These are phyloP conservation scores for Volucella inanis DNA, from an alignment of 2,888 invertebrate species.

Conservation along the genomic window DNA sequence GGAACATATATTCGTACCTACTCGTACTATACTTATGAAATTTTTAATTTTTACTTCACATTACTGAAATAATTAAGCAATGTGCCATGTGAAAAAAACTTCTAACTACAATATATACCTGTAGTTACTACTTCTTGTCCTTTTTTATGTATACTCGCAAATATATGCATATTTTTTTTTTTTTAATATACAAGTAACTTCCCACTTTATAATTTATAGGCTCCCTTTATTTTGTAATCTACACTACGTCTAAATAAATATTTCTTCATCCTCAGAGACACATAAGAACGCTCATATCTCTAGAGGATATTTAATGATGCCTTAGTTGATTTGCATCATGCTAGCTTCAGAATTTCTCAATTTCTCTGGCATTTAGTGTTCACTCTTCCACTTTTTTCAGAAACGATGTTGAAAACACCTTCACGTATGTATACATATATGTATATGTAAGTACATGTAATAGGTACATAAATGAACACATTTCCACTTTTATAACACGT, in stretches of 20 bases:
- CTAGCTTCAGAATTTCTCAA: conserved; percentile 37
- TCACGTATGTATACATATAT: background rate
- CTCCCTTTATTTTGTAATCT: conserved; percentile 50
- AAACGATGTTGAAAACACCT: conserved; percentile 22
- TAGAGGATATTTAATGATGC: conserved; percentile 34
- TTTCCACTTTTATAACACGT: background rate
- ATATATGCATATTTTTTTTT: conserved; percentile 9
- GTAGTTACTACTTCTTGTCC: too few species aligned
- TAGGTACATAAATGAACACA: too few species aligned
- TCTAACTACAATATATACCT: too few species aligned
- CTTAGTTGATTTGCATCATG: conserved; percentile 56
- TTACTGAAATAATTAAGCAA: too few species aligned
- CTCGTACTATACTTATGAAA: too few species aligned
- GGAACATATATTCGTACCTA: too few species aligned
- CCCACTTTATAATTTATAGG: conserved; percentile 48
- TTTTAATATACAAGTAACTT: conserved; percentile 29
- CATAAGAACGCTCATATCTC: background rate
- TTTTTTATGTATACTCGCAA: too few species aligned
- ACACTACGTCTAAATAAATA: conserved; percentile 20
- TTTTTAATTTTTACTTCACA: too few species aligned
- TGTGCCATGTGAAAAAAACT: too few species aligned
- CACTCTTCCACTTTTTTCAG: background rate
- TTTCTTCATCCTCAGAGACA: background rate
- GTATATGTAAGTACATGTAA: too few species aligned
- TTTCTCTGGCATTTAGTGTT: conserved; percentile 34